A percentile compares a stretch with the other conserved stretches of the same genome.
Evolutionary conservation across 2,113 vertebrate species (phyloP).

Genomic region (Paralichthys olivaceus): DNA sequence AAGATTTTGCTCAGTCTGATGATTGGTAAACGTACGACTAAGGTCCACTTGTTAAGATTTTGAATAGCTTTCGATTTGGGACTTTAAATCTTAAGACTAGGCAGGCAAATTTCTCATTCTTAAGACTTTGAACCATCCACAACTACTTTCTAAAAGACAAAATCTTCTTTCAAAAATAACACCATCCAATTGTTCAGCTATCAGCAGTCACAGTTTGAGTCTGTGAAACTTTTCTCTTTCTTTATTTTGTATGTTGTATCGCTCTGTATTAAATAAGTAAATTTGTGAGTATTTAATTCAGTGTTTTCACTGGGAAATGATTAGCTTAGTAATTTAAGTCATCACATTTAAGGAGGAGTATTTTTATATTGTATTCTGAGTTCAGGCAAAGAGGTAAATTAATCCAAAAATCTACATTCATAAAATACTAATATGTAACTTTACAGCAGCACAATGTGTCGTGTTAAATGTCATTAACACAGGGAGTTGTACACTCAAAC

Average conservation of each 20-base stretch:
- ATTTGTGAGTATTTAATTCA: constrained; percentile 17
- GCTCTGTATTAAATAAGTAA: constrained; percentile 11
- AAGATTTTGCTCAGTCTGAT: constrained; percentile 58
- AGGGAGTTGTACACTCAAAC: constrained; percentile 18
- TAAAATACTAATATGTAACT: constrained; percentile 20
- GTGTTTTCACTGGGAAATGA: background rate
- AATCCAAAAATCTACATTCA: constrained; percentile 27
- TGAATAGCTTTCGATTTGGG: constrained; percentile 53
- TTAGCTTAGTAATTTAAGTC: background rate
- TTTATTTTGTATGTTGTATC: constrained; percentile 7
- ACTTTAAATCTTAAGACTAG: constrained; percentile 59
- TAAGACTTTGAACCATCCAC: constrained; percentile 48
- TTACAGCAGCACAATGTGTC: constrained; percentile 58
- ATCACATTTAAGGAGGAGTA: constrained; percentile 19
- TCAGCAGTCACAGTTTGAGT: constrained; percentile 29
- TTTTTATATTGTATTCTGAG: constrained; percentile 22
- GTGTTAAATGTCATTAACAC: constrained; percentile 29
- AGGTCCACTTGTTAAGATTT: constrained; percentile 33
- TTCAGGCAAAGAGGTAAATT: constrained; percentile 12
- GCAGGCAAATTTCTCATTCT: constrained; percentile 42
- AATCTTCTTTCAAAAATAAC: constrained; percentile 37
- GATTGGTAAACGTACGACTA: constrained; percentile 47
- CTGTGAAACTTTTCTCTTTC: background rate
- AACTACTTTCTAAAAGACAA: constrained; percentile 51
- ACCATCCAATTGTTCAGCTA: constrained; percentile 43